Evolutionary conservation across 2,797 vertebrate species (phyloP).

Genomic region (Onychomys leucogaster): DNA sequence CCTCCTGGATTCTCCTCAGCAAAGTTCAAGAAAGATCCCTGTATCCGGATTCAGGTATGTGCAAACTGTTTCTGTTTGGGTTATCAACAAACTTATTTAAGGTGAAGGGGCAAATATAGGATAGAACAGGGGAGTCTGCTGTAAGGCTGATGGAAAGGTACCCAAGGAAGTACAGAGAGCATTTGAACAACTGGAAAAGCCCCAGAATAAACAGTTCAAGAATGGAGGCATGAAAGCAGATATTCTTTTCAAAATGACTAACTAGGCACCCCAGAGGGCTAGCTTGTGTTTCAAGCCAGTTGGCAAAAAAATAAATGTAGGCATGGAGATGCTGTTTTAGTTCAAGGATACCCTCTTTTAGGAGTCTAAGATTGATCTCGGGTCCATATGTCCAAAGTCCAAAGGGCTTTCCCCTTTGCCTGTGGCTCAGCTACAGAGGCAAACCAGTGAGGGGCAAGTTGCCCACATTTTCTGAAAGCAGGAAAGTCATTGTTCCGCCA

Average conservation of each 20-base stretch:
- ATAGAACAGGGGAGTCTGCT: not conserved
- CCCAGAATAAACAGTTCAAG: constrained; percentile 36
- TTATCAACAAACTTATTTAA: not conserved
- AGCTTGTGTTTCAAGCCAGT: not conserved
- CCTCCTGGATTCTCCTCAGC: not conserved
- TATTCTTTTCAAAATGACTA: constrained; percentile 35
- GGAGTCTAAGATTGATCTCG: not conserved
- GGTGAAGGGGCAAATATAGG: not conserved
- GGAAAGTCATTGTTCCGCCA: not conserved
- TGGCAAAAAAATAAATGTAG: not conserved
- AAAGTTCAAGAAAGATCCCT: not conserved
- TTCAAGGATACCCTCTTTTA: not conserved
- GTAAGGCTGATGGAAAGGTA: not conserved
- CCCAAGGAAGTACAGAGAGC: not conserved
- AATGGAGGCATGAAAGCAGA: not conserved
- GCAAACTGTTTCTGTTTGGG: constrained; percentile 39
- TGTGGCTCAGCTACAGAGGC: not conserved
- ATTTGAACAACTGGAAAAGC: constrained; percentile 32
- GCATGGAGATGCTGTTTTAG: not conserved
- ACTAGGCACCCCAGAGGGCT: not conserved
- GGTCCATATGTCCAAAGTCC: not conserved
- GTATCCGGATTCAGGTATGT: constrained; percentile 74
- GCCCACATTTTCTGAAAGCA: not conserved
- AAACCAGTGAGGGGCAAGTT: not conserved
- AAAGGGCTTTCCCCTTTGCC: not conserved